Evolutionary conservation across 1,140 invertebrate species (phyloP).

Genomic region (Cydia fagiglandana): DNA sequence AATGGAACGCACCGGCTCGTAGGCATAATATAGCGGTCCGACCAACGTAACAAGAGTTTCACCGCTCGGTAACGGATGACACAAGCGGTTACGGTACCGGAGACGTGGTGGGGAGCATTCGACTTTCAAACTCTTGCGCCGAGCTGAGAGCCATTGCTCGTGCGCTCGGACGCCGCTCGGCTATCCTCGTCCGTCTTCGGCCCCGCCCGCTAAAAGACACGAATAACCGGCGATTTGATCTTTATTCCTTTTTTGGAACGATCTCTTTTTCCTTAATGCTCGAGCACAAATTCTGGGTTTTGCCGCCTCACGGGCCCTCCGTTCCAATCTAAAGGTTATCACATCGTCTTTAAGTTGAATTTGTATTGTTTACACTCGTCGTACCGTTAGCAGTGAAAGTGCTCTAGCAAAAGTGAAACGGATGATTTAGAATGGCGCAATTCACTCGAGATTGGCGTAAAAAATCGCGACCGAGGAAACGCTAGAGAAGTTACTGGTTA

Average conservation of each 20-base stretch:
- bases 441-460: constrained; percentile 55
- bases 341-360: constrained; percentile 35
- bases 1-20: constrained; percentile 33
- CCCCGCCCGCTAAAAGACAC: constrained; percentile 12
- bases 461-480: constrained; percentile 55
- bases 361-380: constrained; percentile 37
- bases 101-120: constrained; percentile 40
- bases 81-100: constrained; percentile 70
- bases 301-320: neutral
- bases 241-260: constrained; percentile 34
- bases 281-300: constrained; percentile 6
- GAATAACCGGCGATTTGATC: constrained; percentile 8
- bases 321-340: constrained; percentile 10
- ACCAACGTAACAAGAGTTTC: constrained; percentile 62
- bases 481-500: constrained; percentile 46
- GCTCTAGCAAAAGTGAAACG: constrained; percentile 73
- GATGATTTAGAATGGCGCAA: constrained; percentile 62
- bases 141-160: constrained; percentile 44
- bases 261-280: constrained; percentile 36
- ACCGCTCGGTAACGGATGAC: constrained; percentile 68
- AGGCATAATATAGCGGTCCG: constrained; percentile 62
- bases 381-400: constrained; percentile 75
- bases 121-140: constrained; percentile 61
- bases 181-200: constrained; percentile 37
- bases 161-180: constrained; percentile 40